These are phyloP conservation scores for Vireo altiloquus DNA, from an alignment of 2,113 vertebrate genomes.

Conservation along the genomic window DNA sequence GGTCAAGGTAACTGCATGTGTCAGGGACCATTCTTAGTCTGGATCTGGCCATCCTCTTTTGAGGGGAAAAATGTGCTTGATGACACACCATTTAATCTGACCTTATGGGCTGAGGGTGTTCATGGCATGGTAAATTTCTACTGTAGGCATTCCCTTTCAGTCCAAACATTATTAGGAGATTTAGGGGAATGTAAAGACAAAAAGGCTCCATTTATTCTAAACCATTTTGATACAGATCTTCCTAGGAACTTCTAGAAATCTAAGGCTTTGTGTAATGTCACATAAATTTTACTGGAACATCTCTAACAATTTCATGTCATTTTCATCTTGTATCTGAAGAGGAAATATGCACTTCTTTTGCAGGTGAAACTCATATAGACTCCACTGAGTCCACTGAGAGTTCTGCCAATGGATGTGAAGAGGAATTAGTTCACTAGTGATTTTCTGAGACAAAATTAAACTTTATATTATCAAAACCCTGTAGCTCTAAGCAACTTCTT, in stretches of 20 bases:
- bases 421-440: background rate
- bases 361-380: background rate
- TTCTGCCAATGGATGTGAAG: background rate
- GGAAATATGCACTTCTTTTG: background rate
- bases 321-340: background rate
- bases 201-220: background rate
- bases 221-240: background rate
- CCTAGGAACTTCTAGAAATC: background rate
- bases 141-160: background rate
- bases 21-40: background rate
- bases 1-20: background rate
- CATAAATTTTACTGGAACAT: background rate
- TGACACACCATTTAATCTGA: background rate
- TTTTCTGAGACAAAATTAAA: background rate
- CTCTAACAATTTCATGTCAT: background rate
- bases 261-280: background rate
- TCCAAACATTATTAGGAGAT: background rate
- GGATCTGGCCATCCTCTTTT: background rate
- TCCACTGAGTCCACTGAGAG: background rate
- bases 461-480: background rate
- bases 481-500: background rate
- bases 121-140: background rate
- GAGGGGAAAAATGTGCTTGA: background rate
- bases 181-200: background rate
- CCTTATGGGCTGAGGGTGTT: background rate